Base-by-base conservation (phyloP, 30 jellyfish, hydroid and myxozoan genomes). In the Aurelia sp. region DNA sequence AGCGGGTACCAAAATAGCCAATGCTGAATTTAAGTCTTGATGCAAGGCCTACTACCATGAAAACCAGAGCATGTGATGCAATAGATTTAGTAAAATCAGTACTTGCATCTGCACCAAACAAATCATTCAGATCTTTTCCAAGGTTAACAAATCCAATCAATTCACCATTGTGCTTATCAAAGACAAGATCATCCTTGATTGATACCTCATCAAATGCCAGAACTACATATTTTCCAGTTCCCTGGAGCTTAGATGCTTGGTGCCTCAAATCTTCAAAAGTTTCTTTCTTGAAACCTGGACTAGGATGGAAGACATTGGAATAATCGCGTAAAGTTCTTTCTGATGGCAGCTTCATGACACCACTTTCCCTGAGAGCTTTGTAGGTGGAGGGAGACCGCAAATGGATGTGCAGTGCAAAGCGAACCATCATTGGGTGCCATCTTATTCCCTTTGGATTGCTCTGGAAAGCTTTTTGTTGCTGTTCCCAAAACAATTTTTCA, bases 361-460 rank as follows among this genome's bases (percentile, higher is more conserved):
- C 65, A 11, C 90, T 50, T n/a, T 72, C 20, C 18, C 88, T 64
- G 33, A 84, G 40, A 68, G 73, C 93, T 22, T 84, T 81, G 63
- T 84, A 84, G 11, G 89, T 81, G 2, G 86, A 82, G 3, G 81
- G 71, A 15, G 89, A 84, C 61, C 73, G 73, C 12, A 81, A 80
- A 15, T 81, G 90, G 6, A 84, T 13, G 22, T 90, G 73, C 15
- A 84, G 59, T 60, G 90, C 73, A 61, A 58, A 82, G 15, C 86
- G 44, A 66, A 82, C 68, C 17, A 82, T 61, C 92, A 82, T 82
- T 20, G 92, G 86, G n/a, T 82, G 90, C 90, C 90, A 79, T 27
- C 90, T 66, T 65, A 74, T 79, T 3, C 85, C 91, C 70, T 55
- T 68, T 82, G 85, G 76, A 53, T 57, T 41, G 58, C 84, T 52